A percentile compares a stretch with the other conserved stretches of the same genome.
Conservation (phyloP, 2,113 vertebrate genomes). For the Stigmatopora argus region DNA sequence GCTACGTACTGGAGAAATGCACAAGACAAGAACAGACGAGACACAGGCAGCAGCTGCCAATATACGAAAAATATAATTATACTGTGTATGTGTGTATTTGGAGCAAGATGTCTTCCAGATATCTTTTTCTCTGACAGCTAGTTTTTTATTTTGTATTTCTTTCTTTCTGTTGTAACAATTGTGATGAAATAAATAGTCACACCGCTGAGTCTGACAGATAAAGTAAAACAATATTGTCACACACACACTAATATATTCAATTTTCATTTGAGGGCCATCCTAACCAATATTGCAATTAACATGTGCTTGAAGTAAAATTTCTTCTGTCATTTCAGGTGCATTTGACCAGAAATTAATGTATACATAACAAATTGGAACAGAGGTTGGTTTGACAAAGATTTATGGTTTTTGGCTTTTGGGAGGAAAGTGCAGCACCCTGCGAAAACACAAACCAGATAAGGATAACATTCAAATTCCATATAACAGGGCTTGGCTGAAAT, state of each 20-base stretch:
- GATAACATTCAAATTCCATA: no score
- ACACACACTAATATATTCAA: neutral
- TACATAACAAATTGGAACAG: no score
- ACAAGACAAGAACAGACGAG: neutral
- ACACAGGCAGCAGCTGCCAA: neutral
- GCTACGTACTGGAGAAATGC: neutral
- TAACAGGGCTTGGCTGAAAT: no score
- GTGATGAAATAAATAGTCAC: neutral
- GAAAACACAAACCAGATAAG: neutral
- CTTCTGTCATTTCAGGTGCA: neutral
- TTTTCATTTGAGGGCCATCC: neutral
- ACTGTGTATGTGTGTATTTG: neutral
- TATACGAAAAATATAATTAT: neutral
- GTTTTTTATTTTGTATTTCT: no score
- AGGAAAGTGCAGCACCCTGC: neutral
- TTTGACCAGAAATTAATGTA: neutral
- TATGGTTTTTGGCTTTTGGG: neutral
- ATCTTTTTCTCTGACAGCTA: neutral
- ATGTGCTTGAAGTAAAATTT: neutral
- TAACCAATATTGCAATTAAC: no score
- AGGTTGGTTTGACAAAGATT: no score
- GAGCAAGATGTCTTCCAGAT: neutral
- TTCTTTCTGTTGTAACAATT: neutral
- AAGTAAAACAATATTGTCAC: neutral
- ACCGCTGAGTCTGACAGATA: neutral